Conservation (phyloP, 2,113 vertebrate genomes). For the Aix galericulata region DNA sequence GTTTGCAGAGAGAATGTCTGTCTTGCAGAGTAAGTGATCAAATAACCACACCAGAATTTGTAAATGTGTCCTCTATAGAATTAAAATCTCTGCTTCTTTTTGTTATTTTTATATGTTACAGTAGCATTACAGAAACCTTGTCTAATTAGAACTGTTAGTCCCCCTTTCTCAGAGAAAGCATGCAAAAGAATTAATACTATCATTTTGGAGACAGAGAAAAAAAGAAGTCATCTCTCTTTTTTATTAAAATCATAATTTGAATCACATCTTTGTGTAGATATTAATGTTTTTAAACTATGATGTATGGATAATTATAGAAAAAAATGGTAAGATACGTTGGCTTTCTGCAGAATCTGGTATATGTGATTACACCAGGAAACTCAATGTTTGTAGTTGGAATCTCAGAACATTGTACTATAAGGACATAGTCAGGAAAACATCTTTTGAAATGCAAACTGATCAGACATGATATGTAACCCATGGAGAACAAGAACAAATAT, state of each 20-base stretch:
- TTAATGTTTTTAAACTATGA: background rate
- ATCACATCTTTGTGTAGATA: background rate
- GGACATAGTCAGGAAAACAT: background rate
- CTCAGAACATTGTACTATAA: background rate
- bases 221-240: background rate
- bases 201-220: background rate
- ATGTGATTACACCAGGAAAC: background rate
- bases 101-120: background rate
- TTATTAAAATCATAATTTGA: background rate
- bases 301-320: background rate
- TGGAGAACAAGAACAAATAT: background rate
- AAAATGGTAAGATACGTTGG: background rate
- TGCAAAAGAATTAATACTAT: background rate
- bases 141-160: background rate
- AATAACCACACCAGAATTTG: background rate
- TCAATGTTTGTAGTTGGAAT: background rate
- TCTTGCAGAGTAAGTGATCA: background rate
- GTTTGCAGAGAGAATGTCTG: background rate
- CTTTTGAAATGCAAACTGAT: background rate
- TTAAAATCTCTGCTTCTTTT: background rate
- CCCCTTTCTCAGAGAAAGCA: background rate
- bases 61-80: background rate
- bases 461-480: background rate
- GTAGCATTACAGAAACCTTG: background rate
- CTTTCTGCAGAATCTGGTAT: background rate